phyloP scores from a whole-genome alignment of 2,113 vertebrate genomes.

The Balaeniceps rex region DNA sequence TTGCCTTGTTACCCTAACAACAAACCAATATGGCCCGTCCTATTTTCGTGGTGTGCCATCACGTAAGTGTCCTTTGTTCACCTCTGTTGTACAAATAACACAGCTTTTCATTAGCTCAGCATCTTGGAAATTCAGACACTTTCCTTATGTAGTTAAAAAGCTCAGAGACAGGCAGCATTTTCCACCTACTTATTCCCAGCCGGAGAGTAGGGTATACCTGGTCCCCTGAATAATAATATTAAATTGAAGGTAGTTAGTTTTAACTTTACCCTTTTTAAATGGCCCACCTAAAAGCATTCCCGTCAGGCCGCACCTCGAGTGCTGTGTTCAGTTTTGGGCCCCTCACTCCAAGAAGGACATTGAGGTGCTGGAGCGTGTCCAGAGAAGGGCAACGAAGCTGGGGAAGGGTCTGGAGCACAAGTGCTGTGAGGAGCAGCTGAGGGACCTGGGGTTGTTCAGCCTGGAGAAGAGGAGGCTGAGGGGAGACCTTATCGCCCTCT shows the following conservation, averaged over 20 bases:
- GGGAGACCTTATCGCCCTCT: too few relatives aligned
- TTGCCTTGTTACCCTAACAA: not conserved
- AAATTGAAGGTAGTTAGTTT: not conserved
- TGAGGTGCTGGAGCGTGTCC: too few relatives aligned
- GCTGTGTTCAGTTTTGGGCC: too few relatives aligned
- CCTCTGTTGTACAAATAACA: not conserved
- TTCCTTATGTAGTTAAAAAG: not conserved
- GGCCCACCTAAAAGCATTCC: not conserved
- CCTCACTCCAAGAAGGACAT: too few relatives aligned
- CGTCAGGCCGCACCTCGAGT: too few relatives aligned
- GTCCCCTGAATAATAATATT: not conserved
- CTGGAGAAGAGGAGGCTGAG: too few relatives aligned
- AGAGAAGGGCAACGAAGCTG: too few relatives aligned
- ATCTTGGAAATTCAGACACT: not conserved
- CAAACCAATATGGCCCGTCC: not conserved
- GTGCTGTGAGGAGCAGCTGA: too few relatives aligned
- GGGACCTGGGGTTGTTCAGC: too few relatives aligned
- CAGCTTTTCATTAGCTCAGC: not conserved
- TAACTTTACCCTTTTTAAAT: not conserved
- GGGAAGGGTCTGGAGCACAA: too few relatives aligned
- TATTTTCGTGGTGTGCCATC: not conserved
- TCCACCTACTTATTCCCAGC: not conserved
- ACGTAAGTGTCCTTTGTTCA: not conserved
- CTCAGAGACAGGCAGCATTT: not conserved
- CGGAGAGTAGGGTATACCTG: not conserved